Percentiles rank a stretch among this genome's conserved stretches.
phyloP scores from a whole-genome alignment of 2,797 vertebrate genomes.

The Tapera naevia region DNA sequence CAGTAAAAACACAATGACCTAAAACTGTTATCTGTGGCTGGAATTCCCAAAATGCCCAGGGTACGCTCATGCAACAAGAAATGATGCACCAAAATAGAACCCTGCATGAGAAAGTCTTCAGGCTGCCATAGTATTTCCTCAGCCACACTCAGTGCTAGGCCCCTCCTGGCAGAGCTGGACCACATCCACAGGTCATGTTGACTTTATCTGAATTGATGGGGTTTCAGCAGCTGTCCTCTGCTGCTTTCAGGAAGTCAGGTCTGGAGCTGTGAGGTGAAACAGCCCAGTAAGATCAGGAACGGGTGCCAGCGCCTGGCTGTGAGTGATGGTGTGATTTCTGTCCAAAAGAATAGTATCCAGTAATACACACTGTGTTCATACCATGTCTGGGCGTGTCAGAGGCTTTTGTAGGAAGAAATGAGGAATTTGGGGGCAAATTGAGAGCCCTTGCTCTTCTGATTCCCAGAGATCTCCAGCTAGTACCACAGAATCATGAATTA shows the following conservation, averaged over 20 bases:
- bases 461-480: not conserved
- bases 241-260: slow-evolving; percentile 24
- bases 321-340: not conserved
- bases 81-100: slow-evolving; percentile 29
- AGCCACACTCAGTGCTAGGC: not conserved
- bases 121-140: slow-evolving; percentile 52
- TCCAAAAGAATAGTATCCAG: not conserved
- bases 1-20: not conserved
- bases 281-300: not conserved
- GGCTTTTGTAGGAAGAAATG: rapidly evolving
- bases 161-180: slow-evolving; percentile 49
- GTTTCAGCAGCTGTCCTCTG: slow-evolving; percentile 33
- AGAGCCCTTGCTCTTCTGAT: not conserved
- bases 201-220: slow-evolving; percentile 39
- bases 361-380: rapidly evolving
- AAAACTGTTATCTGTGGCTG: not conserved
- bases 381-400: not conserved
- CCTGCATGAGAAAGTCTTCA: slow-evolving; percentile 12
- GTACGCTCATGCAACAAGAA: not conserved
- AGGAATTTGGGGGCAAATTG: not conserved
- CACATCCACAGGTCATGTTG: slow-evolving; percentile 18
- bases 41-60: not conserved
- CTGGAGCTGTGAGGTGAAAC: not conserved
- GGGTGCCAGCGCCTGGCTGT: not conserved
- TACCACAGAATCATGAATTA: no score